These are phyloP conservation scores for Xiphophorus birchmanni DNA, from an alignment of 2,797 vertebrate genomes.

Conservation along the genomic window DNA sequence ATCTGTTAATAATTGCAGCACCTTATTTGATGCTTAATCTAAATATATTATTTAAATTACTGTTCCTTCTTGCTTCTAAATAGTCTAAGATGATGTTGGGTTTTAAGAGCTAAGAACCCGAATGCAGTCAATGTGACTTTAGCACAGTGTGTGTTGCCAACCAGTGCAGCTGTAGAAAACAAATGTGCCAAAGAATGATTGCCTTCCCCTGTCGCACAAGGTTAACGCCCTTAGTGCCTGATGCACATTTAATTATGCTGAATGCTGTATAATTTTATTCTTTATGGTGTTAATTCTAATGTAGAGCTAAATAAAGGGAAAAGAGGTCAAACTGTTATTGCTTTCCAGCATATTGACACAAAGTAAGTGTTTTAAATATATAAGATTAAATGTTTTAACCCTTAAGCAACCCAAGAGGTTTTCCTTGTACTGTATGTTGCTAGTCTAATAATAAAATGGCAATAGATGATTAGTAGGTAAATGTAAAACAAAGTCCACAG, in stretches of 20 bases:
- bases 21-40: not conserved
- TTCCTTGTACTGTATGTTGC: no score
- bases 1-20: not conserved
- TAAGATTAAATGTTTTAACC: not conserved
- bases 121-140: not conserved
- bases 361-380: not conserved
- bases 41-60: not conserved
- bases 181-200: conserved; percentile 36
- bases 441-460: not conserved
- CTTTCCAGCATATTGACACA: not conserved
- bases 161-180: conserved; percentile 51
- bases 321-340: not conserved
- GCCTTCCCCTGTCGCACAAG: conserved; percentile 23
- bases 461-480: not conserved
- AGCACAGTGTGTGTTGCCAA: conserved; percentile 22
- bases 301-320: not conserved
- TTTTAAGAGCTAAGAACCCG: not conserved
- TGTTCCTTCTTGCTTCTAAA: not conserved
- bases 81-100: not conserved
- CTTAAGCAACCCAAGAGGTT: not conserved
- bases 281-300: not conserved
- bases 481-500: not conserved
- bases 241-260: conserved; percentile 5
- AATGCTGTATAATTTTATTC: not conserved
- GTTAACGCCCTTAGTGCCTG: conserved; percentile 17